Percentiles rank a stretch among this genome's conserved stretches.
phyloP scores from a whole-genome alignment of 2,113 vertebrate genomes.

The Chionomys nivalis region DNA sequence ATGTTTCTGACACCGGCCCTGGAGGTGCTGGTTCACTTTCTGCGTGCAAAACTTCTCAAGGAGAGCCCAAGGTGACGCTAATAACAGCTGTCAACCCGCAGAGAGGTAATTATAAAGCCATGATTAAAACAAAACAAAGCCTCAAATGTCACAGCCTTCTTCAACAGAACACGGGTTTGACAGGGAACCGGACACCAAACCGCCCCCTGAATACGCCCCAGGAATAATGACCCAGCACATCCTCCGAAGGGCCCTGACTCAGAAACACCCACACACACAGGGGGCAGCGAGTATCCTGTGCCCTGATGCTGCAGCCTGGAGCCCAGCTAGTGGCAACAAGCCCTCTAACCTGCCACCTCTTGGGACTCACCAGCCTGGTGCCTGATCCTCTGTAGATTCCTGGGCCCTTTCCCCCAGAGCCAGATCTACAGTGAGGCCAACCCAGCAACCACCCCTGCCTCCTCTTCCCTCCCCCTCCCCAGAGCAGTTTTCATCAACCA shows the following conservation, averaged over 20 bases:
- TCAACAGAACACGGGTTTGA: not conserved
- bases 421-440: not conserved
- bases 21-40: conserved; percentile 14
- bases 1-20: conserved; percentile 18
- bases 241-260: not conserved
- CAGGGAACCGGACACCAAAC: not conserved
- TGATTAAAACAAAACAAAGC: conserved; percentile 67
- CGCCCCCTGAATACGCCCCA: not conserved
- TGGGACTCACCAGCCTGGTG: not conserved
- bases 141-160: not conserved
- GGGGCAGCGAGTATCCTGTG: accelerated
- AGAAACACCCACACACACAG: not conserved
- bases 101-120: conserved; percentile 50
- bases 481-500: not conserved
- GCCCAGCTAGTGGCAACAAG: not conserved
- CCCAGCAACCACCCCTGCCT: not conserved
- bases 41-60: conserved; percentile 65
- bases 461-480: not conserved
- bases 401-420: not conserved
- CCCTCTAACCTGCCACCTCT: not conserved
- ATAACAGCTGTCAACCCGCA: conserved; percentile 43
- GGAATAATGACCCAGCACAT: not conserved
- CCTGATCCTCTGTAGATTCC: not conserved
- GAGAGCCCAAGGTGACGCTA: conserved; percentile 54
- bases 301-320: accelerated